Evolutionary conservation across 2,797 vertebrate genomes (phyloP), one percentile per base, ranked within the genome.

Genomic region (Peromyscus nudipes): DNA sequence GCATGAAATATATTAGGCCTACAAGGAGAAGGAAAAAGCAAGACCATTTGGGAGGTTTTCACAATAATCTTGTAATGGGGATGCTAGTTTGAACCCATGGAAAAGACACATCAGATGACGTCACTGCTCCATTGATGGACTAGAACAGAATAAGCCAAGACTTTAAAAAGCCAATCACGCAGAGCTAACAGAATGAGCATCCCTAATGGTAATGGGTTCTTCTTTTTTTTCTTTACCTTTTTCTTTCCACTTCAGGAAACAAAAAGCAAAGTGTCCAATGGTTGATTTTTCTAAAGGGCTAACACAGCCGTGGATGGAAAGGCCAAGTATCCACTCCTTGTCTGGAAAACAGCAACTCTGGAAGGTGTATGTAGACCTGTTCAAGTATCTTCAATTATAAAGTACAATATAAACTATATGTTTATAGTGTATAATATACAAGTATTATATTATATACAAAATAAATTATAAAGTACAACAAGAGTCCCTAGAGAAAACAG

Each of bases 191-290:
- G 10, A n/a, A 77, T 16, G 27, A 92, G 89, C 71, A 82, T 62
- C 75, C 57, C 14, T 64, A 86, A 19, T 83, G n/a, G 29, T 34
- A 23, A 34, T 29, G 25, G 29, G 34, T 64, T 2, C 27, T 2
- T 5, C 21, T 27, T 2, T n/a, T 27, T 43, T n/a, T 27, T 19
- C 11, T 3, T 23, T 6, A 16, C n/a, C 27, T 37, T n/a, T 64
- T 40, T 43, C 60, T 94, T 85, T 80, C 34, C 46, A 84, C 43
- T 37, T 96, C 60, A 77, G 40, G 31, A 29, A 90, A 92, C 83
- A 91, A 77, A 92, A 97, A 89, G 31, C 43, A 60, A 94, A 97
- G 17, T 89, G 37, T 60, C 29, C 64, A 21, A 14, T 25, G 17
- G 19, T 11, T 62, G 46, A 52, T 31, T 73, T 73, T 87, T 89